Percentiles rank a stretch among this genome's conserved stretches.
Conservation (phyloP, 2,888 invertebrate genomes). For the Tachystola acroxantha region DNA sequence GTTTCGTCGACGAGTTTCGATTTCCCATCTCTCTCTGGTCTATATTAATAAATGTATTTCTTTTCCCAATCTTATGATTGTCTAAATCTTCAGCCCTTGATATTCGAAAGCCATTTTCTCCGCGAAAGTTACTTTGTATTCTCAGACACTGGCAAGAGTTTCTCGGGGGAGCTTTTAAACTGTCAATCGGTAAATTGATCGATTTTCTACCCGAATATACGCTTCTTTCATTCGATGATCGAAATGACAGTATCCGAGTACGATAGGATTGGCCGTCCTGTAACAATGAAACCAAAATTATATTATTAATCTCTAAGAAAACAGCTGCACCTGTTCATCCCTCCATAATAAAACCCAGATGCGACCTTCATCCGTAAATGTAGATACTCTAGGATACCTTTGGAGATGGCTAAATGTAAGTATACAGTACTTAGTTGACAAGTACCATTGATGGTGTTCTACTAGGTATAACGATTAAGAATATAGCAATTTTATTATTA, state of each 20-base stretch:
- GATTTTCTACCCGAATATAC: constrained; percentile 57
- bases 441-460: too few relatives aligned
- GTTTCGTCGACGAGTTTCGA: constrained; percentile 31
- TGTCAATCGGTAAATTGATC: constrained; percentile 44
- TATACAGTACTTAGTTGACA: too few relatives aligned
- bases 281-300: not conserved
- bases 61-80: constrained; percentile 30
- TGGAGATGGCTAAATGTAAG: too few relatives aligned
- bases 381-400: too few relatives aligned
- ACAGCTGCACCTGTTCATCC: too few relatives aligned
- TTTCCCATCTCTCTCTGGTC: constrained; percentile 30
- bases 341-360: too few relatives aligned
- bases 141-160: constrained; percentile 50
- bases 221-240: constrained; percentile 62
- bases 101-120: constrained; percentile 46
- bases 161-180: constrained; percentile 38
- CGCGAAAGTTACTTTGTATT: constrained; percentile 32
- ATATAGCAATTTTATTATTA: too few relatives aligned
- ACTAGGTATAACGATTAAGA: too few relatives aligned
- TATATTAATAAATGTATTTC: constrained; percentile 23
- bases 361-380: too few relatives aligned
- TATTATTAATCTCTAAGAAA: too few relatives aligned
- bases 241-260: constrained; percentile 62
- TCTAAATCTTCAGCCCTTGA: constrained; percentile 38
- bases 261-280: constrained; percentile 69